Conservation (phyloP, 2,888 invertebrate species). For the Xanthorhoe spadicearia region DNA sequence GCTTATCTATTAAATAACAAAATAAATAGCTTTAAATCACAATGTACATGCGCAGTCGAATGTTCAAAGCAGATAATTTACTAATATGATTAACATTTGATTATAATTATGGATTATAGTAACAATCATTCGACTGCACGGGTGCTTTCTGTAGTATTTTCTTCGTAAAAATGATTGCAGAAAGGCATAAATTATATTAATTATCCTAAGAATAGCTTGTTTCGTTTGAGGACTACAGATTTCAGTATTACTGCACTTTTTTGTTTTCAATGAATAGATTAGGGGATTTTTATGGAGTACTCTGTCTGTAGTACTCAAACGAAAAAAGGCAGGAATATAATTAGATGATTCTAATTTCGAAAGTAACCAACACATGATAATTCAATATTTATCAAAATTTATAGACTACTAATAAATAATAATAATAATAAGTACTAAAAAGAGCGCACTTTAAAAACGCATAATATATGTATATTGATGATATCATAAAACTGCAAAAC, state of each 20-base stretch:
- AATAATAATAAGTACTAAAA: no score
- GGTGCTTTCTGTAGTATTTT: conserved; percentile 72
- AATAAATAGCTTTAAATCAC: conserved; percentile 76
- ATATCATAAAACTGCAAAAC: no score
- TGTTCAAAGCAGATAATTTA: conserved; percentile 34
- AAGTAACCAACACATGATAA: conserved; percentile 34
- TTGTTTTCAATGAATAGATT: conserved; percentile 9
- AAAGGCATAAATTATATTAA: conserved; percentile 65
- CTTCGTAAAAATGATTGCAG: conserved; percentile 80
- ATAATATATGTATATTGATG: no score
- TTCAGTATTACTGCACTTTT: conserved; percentile 16
- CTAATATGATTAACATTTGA: conserved; percentile 27
- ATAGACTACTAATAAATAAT: neutral
- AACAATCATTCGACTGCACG: conserved; percentile 56
- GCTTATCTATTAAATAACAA: conserved; percentile 71
- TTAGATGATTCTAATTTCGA: conserved; percentile 39
- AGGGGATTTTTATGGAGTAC: neutral
- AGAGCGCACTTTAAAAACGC: neutral
- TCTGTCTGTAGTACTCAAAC: conserved; percentile 49
- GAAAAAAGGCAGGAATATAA: conserved; percentile 55
- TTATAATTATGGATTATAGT: conserved; percentile 40
- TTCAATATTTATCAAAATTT: conserved; percentile 16
- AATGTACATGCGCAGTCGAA: conserved; percentile 62
- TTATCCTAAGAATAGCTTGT: conserved; percentile 58
- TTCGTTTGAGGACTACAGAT: conserved; percentile 46